Evolutionary conservation across 2,888 invertebrate genomes (phyloP), one percentile per base, ranked within the genome.

Genomic region (Carabus problematicus): DNA sequence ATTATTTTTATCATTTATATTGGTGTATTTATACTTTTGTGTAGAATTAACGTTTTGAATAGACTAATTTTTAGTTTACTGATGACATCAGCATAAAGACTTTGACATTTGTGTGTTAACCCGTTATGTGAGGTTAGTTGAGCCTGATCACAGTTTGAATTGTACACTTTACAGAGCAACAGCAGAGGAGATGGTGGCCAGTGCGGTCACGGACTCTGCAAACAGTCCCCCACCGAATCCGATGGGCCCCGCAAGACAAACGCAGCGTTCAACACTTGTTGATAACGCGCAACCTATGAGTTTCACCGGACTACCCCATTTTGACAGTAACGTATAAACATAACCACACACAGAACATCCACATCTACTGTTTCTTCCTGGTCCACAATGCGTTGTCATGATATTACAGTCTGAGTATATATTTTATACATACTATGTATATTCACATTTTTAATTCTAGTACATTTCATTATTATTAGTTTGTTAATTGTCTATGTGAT

Each of bases 231-330:
- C 70, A 64, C 72, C 55, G 39, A 66, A 49, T 58, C 70, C 58
- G 41, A 72, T 72, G 70, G 74, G 77, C 72, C 73, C 75, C 71
- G 75, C 82, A 72, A 83, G 85, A 74, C 82, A 87, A 72, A 88
- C 85, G 75, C 89, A 90, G 82, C 88, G 88, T 76, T 89, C 92
- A 76, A 90, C 87, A 78, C 89, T 94, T 79, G 91, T 94, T 76
- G 87, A 89, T 78, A 91, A 93, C 85, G 91, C 90, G 77, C 91
- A 92, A 82, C 92, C 93, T 54, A 87, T 91, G 81, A 89, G 90
- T 83, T 88, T 91, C 81, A 89, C 91, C 74, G 88, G 87, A 76
- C 85, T 86, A 79, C 91, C 92, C 73, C 80, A 84, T 71, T 86
- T 83, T 73, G 88, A 88, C 77, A 89, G 89, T 79, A 88, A 88